A percentile compares a stretch with the other conserved stretches of the same genome.
phyloP scores from a whole-genome alignment of 2,888 invertebrate species.

The Athetis lepigone region DNA sequence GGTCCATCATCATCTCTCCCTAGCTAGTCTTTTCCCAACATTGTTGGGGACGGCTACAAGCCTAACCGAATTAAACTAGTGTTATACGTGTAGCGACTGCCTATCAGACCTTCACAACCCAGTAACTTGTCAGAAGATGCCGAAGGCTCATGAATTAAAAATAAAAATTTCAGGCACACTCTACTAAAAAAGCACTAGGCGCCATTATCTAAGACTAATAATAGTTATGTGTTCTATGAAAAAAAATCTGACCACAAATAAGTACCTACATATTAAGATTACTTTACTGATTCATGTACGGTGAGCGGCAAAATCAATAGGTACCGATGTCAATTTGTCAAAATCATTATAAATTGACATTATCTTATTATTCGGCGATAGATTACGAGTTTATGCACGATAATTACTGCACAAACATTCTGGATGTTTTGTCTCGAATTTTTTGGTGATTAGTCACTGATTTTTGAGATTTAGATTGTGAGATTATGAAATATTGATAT shows the following conservation, averaged over 20 bases:
- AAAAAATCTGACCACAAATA: conserved; percentile 3
- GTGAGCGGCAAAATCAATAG: conserved; percentile 34
- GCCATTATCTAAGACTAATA: background rate
- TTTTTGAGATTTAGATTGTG: background rate
- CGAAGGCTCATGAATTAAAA: too few relatives aligned
- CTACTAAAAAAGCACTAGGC: too few relatives aligned
- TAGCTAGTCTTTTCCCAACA: too few relatives aligned
- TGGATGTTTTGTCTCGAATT: conserved; percentile 6
- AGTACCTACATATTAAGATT: conserved; percentile 1
- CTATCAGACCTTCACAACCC: too few relatives aligned
- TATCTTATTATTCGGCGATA: conserved; percentile 28
- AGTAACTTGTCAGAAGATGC: too few relatives aligned
- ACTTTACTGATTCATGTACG: conserved; percentile 1
- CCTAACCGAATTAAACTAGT: too few relatives aligned
- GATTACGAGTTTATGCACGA: conserved; percentile 26
- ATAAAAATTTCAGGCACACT: too few relatives aligned
- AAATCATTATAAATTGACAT: conserved; percentile 40
- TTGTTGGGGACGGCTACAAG: too few relatives aligned
- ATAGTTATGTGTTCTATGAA: conserved; percentile 7
- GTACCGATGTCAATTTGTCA: conserved; percentile 30
- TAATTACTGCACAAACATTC: conserved; percentile 8
- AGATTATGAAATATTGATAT: background rate
- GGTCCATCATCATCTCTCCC: too few relatives aligned
- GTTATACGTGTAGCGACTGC: too few relatives aligned
- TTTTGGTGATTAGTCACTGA: conserved; percentile 19